Evolutionary conservation across 2,888 invertebrate genomes (phyloP), one percentile per base, ranked within the genome.

Genomic region (Rotaria socialis): DNA sequence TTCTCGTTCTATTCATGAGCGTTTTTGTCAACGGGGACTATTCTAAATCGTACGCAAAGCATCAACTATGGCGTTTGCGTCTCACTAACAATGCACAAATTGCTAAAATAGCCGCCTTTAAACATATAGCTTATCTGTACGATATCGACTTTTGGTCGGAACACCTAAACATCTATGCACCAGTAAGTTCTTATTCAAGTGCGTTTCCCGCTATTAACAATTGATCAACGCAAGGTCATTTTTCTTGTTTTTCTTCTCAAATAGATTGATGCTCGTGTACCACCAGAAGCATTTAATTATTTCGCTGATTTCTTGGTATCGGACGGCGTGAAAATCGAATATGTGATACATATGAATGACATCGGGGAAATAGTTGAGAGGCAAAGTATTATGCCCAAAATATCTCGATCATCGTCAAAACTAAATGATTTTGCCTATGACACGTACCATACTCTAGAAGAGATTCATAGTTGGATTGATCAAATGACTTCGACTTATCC

Each of bases 361-460:
- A 67, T 86, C n/a, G 86, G 84, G 35, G 19, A 8, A 35, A 50
- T 84, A 4, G 60, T 84, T 55, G 55, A 86, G 41, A 67, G 84
- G 35, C 86, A 86, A 84, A n/a, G 24, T n/a, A 6, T 67, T 3
- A 4, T 35, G 5, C 35, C 35, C 4, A 67, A 35, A 2, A 1
- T 47, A 47, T 4, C 1, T 0, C 43, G n/a, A 47, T n/a, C 24
- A 24, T 10, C 19, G n/a, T 24, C 41, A 0, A 84, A 35, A 11
- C 3, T 7, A 2, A 27, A 84, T 86, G 86, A 86, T 67, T 86
- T 86, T 55, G 86, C 84, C 10, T 86, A 86, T 43, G 86, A 67
- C 5, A 86, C 84, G 27, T 86, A 86, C 43, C 86, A 86, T 55
- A 86, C 86, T 24, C 24, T 86, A 16, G 84, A 84, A 16, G 86